Conservation (phyloP, 1,140 invertebrate species). For the Panagrolaimus sp. region DNA sequence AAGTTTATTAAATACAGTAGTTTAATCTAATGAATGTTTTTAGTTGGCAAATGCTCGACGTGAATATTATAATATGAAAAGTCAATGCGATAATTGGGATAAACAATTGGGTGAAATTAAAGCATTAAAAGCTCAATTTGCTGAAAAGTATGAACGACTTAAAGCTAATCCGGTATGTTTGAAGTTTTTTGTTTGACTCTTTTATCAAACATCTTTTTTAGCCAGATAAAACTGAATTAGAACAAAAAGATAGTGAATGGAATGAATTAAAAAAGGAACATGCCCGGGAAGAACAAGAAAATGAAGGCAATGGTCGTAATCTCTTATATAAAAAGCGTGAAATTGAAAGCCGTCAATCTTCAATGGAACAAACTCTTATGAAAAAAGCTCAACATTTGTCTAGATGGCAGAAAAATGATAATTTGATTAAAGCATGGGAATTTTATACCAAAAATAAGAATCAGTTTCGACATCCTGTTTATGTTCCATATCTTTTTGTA, state of each 20-base stretch:
- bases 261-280: background rate
- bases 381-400: constrained; percentile 18
- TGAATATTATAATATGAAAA: constrained; percentile 16
- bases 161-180: background rate
- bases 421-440: constrained; percentile 60
- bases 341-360: background rate
- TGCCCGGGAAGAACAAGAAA: constrained; percentile 2
- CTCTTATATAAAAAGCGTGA: background rate
- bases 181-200: no score
- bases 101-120: constrained; percentile 25
- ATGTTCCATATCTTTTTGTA: constrained; percentile 68
- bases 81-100: constrained; percentile 27
- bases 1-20: no score
- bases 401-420: constrained; percentile 38
- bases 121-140: background rate
- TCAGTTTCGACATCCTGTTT: constrained; percentile 68
- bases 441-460: constrained; percentile 72
- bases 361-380: background rate
- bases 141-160: background rate
- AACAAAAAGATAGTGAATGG: constrained; percentile 18
- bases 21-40: no score
- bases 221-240: constrained; percentile 15
- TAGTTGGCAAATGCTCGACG: constrained; percentile 1
- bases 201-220: background rate
- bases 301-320: constrained; percentile 7